A percentile compares a stretch with the other conserved stretches of the same genome.
Conservation (phyloP, 2,113 vertebrate genomes). For the Eleginops maclovinus region DNA sequence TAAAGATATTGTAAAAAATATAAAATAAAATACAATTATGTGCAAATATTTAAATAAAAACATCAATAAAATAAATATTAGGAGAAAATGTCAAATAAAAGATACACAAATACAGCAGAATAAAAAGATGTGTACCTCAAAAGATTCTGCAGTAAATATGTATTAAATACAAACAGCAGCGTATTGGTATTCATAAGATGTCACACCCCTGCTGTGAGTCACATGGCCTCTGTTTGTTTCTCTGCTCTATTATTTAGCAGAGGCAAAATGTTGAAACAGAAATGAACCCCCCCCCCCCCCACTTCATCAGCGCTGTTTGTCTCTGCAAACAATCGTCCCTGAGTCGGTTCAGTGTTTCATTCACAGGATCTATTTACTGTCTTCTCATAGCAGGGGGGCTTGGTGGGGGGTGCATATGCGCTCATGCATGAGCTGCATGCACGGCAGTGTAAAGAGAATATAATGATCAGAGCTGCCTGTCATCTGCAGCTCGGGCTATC, state of each 20-base stretch:
- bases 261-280: slow-evolving; percentile 30
- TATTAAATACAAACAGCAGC: no score
- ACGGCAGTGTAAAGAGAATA: slow-evolving; percentile 21
- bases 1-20: no score
- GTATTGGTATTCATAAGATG: no score
- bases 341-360: slow-evolving; percentile 31
- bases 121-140: no score
- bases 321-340: slow-evolving; percentile 21
- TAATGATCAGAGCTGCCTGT: slow-evolving; percentile 47
- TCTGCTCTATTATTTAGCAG: slow-evolving; percentile 15
- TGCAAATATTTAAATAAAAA: no score
- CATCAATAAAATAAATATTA: no score
- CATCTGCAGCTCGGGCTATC: slow-evolving; percentile 49
- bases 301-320: slow-evolving; percentile 35
- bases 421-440: slow-evolving; percentile 27
- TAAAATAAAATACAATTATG: no score
- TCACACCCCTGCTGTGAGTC: no score
- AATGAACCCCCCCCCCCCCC: slow-evolving; percentile 18
- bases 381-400: slow-evolving; percentile 19
- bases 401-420: not conserved
- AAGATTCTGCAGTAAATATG: no score
- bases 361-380: slow-evolving; percentile 44
- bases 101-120: no score
- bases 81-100: no score
- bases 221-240: no score